These are phyloP conservation scores for Embiotoca jacksoni DNA, from an alignment of 2,113 vertebrate species.

Conservation along the genomic window DNA sequence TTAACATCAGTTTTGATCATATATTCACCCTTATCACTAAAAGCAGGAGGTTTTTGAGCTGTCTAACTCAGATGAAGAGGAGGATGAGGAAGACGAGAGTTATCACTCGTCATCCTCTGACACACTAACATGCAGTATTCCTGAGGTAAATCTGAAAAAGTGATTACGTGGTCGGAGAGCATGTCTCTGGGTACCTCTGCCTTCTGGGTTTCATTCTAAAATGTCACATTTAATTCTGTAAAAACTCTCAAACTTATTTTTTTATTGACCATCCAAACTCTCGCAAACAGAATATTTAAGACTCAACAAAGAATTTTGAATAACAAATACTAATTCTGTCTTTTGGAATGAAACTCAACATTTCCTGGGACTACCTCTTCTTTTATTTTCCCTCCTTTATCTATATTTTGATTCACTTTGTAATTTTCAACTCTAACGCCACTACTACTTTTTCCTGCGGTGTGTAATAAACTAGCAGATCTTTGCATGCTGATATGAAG, in stretches of 20 bases:
- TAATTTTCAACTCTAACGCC: background rate
- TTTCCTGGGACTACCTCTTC: background rate
- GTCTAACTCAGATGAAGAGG: conserved; percentile 71
- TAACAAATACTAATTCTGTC: background rate
- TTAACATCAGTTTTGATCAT: conserved; percentile 30
- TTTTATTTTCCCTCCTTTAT: background rate
- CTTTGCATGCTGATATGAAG: conserved; percentile 31
- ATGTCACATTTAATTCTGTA: background rate
- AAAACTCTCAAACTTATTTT: background rate
- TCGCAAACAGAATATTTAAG: background rate
- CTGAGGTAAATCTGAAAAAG: conserved; percentile 79
- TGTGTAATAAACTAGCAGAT: background rate
- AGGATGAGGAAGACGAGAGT: conserved; percentile 74
- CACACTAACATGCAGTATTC: conserved; percentile 82
- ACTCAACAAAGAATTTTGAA: too few species aligned
- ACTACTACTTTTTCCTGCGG: background rate
- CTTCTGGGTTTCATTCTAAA: conserved; percentile 35
- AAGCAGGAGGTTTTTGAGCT: conserved; percentile 73
- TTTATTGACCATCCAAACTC: background rate
- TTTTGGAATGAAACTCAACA: conserved; percentile 37
- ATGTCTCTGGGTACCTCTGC: conserved; percentile 13
- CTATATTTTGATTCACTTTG: background rate
- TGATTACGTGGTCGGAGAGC: conserved; percentile 1
- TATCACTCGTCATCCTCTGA: conserved; percentile 83
- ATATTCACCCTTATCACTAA: conserved; percentile 37